A percentile compares a stretch with the other conserved stretches of the same genome.
These are phyloP conservation scores for Cantharis flavilabris DNA, from an alignment of 2,888 invertebrate genomes.

Conservation along the genomic window DNA sequence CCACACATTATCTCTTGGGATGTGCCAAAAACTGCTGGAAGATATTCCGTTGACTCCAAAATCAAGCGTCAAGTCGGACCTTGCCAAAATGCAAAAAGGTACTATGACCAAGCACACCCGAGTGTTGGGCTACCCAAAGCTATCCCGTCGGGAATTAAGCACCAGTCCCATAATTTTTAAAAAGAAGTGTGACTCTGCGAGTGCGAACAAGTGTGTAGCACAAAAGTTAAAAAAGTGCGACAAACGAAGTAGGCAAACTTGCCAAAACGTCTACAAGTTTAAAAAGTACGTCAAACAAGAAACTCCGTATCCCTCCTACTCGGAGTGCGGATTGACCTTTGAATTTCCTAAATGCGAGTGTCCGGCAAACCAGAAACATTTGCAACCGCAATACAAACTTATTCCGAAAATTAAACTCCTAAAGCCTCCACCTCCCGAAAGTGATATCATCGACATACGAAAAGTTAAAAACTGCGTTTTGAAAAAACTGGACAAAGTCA, in stretches of 20 bases:
- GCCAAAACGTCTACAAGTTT: not conserved
- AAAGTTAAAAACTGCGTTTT: conserved; percentile 37
- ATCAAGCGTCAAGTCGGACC: not conserved
- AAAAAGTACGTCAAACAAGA: conserved; percentile 38
- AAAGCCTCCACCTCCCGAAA: conserved; percentile 35
- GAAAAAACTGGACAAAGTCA: not conserved
- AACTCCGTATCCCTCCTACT: conserved; percentile 42
- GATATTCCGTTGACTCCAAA: not conserved
- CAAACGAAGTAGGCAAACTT: not conserved
- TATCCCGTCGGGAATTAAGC: not conserved
- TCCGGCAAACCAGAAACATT: conserved; percentile 23
- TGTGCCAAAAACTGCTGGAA: not conserved
- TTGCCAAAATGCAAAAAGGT: not conserved
- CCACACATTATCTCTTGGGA: not conserved
- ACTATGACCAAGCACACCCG: not conserved
- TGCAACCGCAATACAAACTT: conserved; percentile 41
- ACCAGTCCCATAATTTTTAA: not conserved
- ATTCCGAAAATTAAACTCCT: conserved; percentile 15
- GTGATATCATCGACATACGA: conserved; percentile 33
- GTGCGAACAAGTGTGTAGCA: not conserved
- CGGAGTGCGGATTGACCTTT: conserved; percentile 38
- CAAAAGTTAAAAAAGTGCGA: not conserved
- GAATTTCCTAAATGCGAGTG: conserved; percentile 39
- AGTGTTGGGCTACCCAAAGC: not conserved
- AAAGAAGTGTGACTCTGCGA: not conserved